These are phyloP conservation scores for Rhynchomys soricoides DNA, from an alignment of 2,113 vertebrate genomes.

Conservation along the genomic window DNA sequence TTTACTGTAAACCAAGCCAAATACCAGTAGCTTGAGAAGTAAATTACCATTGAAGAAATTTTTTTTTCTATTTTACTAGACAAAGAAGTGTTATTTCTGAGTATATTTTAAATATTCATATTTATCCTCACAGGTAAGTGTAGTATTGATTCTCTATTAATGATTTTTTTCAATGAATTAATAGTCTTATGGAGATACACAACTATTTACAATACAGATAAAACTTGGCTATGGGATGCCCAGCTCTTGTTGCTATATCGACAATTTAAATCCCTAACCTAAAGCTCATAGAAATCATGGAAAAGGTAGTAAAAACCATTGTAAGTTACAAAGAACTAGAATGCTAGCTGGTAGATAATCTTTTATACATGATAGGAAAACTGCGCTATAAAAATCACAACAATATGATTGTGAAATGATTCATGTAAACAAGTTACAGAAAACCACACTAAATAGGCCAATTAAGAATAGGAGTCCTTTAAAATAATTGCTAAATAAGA, in stretches of 20 bases:
- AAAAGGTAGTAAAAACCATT: not conserved
- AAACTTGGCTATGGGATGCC: not conserved
- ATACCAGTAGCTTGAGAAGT: not conserved
- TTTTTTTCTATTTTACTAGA: not conserved
- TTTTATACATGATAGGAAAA: not conserved
- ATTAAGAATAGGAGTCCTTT: not conserved
- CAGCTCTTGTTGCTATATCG: not conserved
- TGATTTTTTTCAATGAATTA: not conserved
- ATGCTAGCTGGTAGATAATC: not conserved
- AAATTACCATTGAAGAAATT: not conserved
- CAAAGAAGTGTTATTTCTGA: not conserved
- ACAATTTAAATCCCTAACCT: not conserved
- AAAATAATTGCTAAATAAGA: not conserved
- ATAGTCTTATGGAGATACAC: not conserved
- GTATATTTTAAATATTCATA: not conserved
- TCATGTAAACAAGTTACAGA: not conserved
- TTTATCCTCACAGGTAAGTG: not conserved
- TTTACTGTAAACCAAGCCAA: not conserved
- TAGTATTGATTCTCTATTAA: not conserved
- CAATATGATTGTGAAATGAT: not conserved
- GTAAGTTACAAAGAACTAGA: not conserved
- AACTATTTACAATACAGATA: not conserved
- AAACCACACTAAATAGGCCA: not conserved
- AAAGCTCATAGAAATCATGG: not conserved
- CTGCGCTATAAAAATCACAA: not conserved